Conservation (phyloP, 1,140 invertebrate species). For the Dendrolimus punctatus region DNA sequence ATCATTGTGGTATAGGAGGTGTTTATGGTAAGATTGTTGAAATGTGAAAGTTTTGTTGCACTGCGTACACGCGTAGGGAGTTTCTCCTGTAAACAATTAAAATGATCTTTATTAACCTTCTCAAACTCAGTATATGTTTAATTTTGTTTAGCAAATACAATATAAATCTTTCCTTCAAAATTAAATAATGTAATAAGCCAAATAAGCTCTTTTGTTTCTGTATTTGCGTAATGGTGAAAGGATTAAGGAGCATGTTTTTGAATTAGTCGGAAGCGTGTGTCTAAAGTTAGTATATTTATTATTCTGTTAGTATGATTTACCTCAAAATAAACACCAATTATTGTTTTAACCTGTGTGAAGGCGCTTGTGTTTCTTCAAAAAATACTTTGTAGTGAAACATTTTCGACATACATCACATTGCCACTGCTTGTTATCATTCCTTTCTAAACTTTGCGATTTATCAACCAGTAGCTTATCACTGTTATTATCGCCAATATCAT, state of each 20-base stretch:
- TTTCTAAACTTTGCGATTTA: slow-evolving; percentile 24
- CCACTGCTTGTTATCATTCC: slow-evolving; percentile 74
- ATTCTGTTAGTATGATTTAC: slow-evolving; percentile 52
- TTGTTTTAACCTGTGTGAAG: slow-evolving; percentile 78
- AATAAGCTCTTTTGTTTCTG: too few relatives aligned
- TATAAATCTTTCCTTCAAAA: too few relatives aligned
- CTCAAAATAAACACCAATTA: slow-evolving; percentile 53
- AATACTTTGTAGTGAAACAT: slow-evolving; percentile 91
- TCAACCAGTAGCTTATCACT: slow-evolving; percentile 17
- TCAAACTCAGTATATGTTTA: too few relatives aligned
- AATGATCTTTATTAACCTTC: not conserved
- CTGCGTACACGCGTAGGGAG: slow-evolving; percentile 87
- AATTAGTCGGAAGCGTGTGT: not conserved
- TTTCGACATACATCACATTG: slow-evolving; percentile 89
- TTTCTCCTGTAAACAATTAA: slow-evolving; percentile 77
- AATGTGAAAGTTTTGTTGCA: slow-evolving; percentile 93
- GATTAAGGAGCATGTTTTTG: too few relatives aligned
- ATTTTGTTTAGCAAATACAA: too few relatives aligned
- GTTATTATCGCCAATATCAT: slow-evolving; percentile 13
- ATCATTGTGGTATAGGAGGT: slow-evolving; percentile 88
- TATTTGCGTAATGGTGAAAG: too few relatives aligned
- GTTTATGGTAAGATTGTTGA: slow-evolving; percentile 93
- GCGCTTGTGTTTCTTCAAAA: slow-evolving; percentile 90
- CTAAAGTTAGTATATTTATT: slow-evolving; percentile 7
- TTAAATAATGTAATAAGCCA: too few relatives aligned